Base-by-base conservation (phyloP, 2,888 invertebrate species). In the Philopedon plagiatum region DNA sequence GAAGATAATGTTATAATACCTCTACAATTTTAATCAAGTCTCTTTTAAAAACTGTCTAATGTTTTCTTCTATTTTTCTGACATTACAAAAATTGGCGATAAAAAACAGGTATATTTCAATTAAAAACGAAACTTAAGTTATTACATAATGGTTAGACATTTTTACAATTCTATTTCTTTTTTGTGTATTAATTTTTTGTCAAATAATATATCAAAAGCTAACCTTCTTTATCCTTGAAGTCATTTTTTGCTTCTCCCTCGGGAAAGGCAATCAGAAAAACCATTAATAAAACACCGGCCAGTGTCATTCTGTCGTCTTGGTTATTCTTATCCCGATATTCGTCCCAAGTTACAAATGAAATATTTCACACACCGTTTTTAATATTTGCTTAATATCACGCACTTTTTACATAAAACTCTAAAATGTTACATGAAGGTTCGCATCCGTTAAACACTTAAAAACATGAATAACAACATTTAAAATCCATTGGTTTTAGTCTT, bases 201-300 rank as follows among this genome's bases (percentile, higher is more conserved):
- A 39, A 39, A 39, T 46, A 21, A 19, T 21, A 21, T 21, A 46
- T 46, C 11, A 46, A 70, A 64, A 60, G 61, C 71, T 65, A 71
- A 65, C 64, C 71, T 71, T 71, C 64, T 65, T 65, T 71, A 51
- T 65, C 58, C 65, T 54, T 29, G 39, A 64, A 61, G 65, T 65
- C 64, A 54, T 13, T 60, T 61, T 65, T 65, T 65, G 65, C 71
- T 64, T 57, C 58, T 70, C 71, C 56, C 39, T 54, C 29, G 56
- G 44, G 49, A 65, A 60, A 71, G 62, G 51, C 63, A 65, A 71
- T 65, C 65, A 71, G 61, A 56, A 71, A 54, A 61, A 60, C 65
- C 71, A 71, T 71, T 60, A 71, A 65, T 65, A 71, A 71, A 65
- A 65, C 61, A 71, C 65, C 19, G 44, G 32, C 18, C 49, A 65